Evolutionary conservation across 2,888 invertebrate genomes (phyloP), one percentile per base, ranked within the genome.

Genomic region (Xylota sylvarum): DNA sequence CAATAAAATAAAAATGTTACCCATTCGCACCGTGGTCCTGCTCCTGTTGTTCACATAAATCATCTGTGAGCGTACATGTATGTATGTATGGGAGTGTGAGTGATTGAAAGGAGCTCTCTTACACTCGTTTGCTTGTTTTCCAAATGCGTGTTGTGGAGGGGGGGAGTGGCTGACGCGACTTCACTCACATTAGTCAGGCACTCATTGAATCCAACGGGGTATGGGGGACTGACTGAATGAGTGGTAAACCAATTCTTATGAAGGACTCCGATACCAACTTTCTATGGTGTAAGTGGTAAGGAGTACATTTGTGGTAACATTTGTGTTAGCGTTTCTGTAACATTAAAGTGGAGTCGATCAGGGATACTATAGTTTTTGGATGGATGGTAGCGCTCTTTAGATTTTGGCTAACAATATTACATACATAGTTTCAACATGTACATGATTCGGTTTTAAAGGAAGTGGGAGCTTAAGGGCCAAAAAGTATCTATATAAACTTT

Each of bases 301-400:
- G 30, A 70, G 56, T 23, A 46, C 55, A 69, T 69, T 67, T 67
- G 69, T 55, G 55, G 69, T 55, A 55, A 40, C 69, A 69, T 30
- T 52, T 12, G 40, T 69, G 40, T 52, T 35, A 9, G 67, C 7
- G 37, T 52, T 67, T 52, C 4, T 43, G 5, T 52, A 35, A 52
- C 12, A 52, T 6, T n/a, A 35, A n/a, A 35, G 23, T 50, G 48
- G 17, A 3, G 19, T 17, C 48, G 19, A 52, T 23, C 40, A 62
- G 40, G 27, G 40, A 4, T 19, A 60, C 1, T 4, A 43, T n/a
- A n/a, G n/a, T 27, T 43, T 30, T 62, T 4, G 5, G 4, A 1
- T 43, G n/a, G 6, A 4, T 27, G 43, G 14, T 30, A 23, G 9
- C n/a, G n/a, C n/a, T n/a, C n/a, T n/a, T n/a, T n/a, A n/a, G n/a